Conservation (phyloP, 2,797 vertebrate genomes). For the Enteromius fasciolatus region DNA sequence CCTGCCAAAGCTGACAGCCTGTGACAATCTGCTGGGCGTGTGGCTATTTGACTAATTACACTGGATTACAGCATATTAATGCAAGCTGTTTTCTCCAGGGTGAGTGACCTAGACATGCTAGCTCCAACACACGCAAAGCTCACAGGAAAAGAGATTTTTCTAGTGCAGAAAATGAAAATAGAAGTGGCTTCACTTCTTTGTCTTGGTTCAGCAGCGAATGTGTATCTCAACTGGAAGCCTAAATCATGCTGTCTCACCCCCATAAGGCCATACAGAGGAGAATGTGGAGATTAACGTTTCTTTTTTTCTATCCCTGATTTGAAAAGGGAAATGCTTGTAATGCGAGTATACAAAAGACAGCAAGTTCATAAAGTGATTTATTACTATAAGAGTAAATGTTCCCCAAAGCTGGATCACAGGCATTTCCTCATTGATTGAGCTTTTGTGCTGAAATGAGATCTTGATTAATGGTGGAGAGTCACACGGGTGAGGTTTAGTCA, state of each 20-base stretch:
- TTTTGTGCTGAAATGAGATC: slow-evolving; percentile 63
- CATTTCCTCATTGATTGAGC: slow-evolving; percentile 61
- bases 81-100: slow-evolving; percentile 98
- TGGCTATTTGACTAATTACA: slow-evolving; percentile 99
- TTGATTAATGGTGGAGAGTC: slow-evolving; percentile 58
- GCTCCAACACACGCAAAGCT: slow-evolving; percentile 77
- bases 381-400: slow-evolving; percentile 56
- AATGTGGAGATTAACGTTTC: slow-evolving; percentile 76
- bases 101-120: slow-evolving; percentile 90
- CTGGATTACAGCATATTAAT: slow-evolving; percentile 99
- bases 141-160: slow-evolving; percentile 59
- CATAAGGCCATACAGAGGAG: slow-evolving; percentile 55
- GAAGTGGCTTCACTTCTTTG: slow-evolving; percentile 45
- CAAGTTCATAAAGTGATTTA: slow-evolving; percentile 62
- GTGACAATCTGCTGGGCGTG: slow-evolving; percentile 92
- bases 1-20: slow-evolving; percentile 94
- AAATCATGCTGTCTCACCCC: slow-evolving; percentile 77
- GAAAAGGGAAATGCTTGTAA: slow-evolving; percentile 63
- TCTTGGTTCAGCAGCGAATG: slow-evolving; percentile 42
- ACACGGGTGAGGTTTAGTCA: slow-evolving; percentile 42
- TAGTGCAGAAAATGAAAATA: slow-evolving; percentile 59
- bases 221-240: slow-evolving; percentile 61
- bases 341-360: slow-evolving; percentile 49
- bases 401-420: slow-evolving; percentile 60
- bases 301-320: slow-evolving; percentile 53